Conservation (phyloP, 2,888 invertebrate species). For the Pachydiplax longipennis region DNA sequence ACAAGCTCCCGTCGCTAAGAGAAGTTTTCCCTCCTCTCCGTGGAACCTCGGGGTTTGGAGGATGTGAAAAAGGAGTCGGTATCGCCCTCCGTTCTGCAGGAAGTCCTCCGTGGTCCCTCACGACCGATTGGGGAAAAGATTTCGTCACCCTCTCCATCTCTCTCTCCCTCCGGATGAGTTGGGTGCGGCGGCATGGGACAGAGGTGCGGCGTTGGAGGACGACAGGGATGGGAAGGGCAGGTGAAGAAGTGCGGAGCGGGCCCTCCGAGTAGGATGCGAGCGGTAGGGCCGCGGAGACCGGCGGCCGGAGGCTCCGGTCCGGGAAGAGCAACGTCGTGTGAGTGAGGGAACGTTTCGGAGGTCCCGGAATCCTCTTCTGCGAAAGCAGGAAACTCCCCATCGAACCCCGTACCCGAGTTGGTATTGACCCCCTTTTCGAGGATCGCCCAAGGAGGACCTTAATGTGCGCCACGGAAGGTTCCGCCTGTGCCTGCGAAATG, state of each 20-base stretch:
- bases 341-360: neutral
- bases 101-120: neutral
- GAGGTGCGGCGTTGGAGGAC: conserved; percentile 7
- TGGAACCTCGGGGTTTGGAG: neutral
- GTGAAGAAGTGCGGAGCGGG: neutral
- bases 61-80: neutral
- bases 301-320: neutral
- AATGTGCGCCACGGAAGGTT: neutral
- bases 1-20: neutral
- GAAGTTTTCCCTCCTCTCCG: neutral
- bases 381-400: neutral
- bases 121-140: neutral
- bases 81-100: neutral
- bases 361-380: neutral
- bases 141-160: neutral
- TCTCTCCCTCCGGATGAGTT: neutral
- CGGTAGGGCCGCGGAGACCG: neutral
- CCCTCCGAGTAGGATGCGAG: neutral
- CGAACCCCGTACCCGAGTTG: neutral
- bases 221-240: conserved; percentile 4
- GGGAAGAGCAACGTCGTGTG: neutral
- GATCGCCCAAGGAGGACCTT: neutral
- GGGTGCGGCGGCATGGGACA: neutral
- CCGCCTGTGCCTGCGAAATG: neutral
- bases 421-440: neutral